Percentiles rank a stretch among this genome's conserved stretches.
phyloP scores from a whole-genome alignment of 2,888 invertebrate genomes.

The Saturnia pavonia region DNA sequence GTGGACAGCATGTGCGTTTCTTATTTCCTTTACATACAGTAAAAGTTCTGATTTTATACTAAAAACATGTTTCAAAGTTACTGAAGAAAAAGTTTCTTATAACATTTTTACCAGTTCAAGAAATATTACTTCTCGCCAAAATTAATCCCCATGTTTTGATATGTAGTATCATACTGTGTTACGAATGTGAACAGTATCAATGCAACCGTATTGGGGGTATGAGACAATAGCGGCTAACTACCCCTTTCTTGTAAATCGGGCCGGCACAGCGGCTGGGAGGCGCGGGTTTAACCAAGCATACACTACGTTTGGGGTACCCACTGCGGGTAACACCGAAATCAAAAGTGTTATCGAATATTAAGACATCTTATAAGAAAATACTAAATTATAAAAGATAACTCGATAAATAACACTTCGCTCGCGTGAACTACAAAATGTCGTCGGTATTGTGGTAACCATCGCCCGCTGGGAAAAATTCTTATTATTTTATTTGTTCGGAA shows the following conservation, averaged over 20 bases:
- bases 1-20: too few species aligned
- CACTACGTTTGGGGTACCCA: slow-evolving; percentile 71
- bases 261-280: slow-evolving; percentile 59
- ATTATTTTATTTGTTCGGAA: too few species aligned
- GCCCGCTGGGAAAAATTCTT: too few species aligned
- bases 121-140: not conserved
- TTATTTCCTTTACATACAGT: too few species aligned
- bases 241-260: slow-evolving; percentile 76
- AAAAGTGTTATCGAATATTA: slow-evolving; percentile 30
- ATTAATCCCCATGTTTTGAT: not conserved
- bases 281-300: slow-evolving; percentile 80
- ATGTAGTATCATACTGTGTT: slow-evolving; percentile 33
- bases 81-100: not conserved
- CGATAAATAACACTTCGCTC: too few species aligned
- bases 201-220: slow-evolving; percentile 53
- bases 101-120: not conserved
- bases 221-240: slow-evolving; percentile 81
- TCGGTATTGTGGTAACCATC: too few species aligned
- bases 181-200: slow-evolving; percentile 34
- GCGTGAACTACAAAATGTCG: too few species aligned
- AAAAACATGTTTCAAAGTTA: too few species aligned
- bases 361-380: not conserved
- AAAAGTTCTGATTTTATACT: too few species aligned
- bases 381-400: too few species aligned
- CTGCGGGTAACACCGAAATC: slow-evolving; percentile 53